Evolutionary conservation across 2,888 invertebrate species (phyloP), one percentile per base, ranked within the genome.

Genomic region (Galerucella pusilla): DNA sequence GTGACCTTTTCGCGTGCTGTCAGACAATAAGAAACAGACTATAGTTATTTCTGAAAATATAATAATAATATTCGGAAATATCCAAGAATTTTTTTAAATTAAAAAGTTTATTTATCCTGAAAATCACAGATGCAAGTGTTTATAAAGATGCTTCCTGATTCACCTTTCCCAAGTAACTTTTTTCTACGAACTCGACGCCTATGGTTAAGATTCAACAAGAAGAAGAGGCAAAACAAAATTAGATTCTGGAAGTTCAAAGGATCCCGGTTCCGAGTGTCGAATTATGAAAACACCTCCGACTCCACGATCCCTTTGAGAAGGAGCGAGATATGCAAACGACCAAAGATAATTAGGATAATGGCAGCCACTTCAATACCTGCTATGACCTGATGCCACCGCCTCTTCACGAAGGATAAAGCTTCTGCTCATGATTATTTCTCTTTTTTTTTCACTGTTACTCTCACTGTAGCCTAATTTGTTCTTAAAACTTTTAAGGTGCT

Each of bases 271-370:
- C 85, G 83, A 83, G 83, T 85, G 84, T 84, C 86, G 86, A 87
- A 87, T 87, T 87, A 87, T 86, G 87, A 87, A 88, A 87, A 87
- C 87, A 87, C 87, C 87, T 87, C 86, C 83, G 72, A 86, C 85
- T 86, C 85, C 86, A 86, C 83, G 73, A 86, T 85, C 85, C 85
- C 86, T 87, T 87, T 87, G 85, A 85, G 83, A 83, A 82, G 83
- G 83, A 85, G 86, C 85, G 85, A 87, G 86, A 87, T 87, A 87
- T 87, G 88, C 87, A 88, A 88, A 88, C 87, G 87, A 87, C 87
- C 85, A 74, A 85, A 84, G 85, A 87, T 88, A 88, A 88, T 88
- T 88, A 87, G 87, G 87, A 87, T 87, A 87, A 88, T 87, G 87
- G 86, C 86, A 85, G 86, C 86, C 86, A 87, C 86, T 87, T 86